These are phyloP conservation scores for Pseudorhiza aurosa DNA, from an alignment of 30 jellyfish, hydroid and myxozoan genomes.

Conservation along the genomic window DNA sequence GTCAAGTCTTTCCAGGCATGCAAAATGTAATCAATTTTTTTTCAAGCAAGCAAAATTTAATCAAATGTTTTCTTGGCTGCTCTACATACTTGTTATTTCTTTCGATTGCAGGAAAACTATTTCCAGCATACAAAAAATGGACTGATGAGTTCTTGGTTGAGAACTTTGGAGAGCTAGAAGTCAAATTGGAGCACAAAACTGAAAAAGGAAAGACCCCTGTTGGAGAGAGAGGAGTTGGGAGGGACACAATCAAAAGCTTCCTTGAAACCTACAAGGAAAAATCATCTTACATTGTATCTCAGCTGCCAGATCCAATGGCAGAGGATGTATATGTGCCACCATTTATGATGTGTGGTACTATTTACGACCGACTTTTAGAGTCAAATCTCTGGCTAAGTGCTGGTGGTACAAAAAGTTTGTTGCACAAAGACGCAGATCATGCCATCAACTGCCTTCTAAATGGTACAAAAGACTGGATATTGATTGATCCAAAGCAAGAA, in stretches of 20 bases:
- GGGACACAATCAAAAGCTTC: constrained; percentile 50
- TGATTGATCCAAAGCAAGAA: constrained; percentile 62
- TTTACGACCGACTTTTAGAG: constrained; percentile 47
- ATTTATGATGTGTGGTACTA: constrained; percentile 55
- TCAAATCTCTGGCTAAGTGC: constrained; percentile 65
- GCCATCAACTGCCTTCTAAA: constrained; percentile 55
- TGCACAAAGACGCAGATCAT: constrained; percentile 64
- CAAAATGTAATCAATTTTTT: no score
- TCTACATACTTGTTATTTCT: neutral
- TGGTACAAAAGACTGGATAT: constrained; percentile 64
- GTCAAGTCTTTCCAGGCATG: no score
- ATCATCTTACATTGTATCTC: constrained; percentile 46
- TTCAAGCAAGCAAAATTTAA: no score
- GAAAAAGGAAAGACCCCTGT: constrained; percentile 55
- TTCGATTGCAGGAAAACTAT: constrained; percentile 6
- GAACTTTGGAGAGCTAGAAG: constrained; percentile 55
- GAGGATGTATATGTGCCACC: constrained; percentile 56
- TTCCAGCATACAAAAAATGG: constrained; percentile 55
- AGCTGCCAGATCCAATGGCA: constrained; percentile 66
- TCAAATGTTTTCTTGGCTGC: no score
- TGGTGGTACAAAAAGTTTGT: constrained; percentile 62
- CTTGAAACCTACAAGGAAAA: constrained; percentile 35
- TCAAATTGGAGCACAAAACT: constrained; percentile 51
- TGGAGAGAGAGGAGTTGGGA: constrained; percentile 63
- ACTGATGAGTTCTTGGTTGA: constrained; percentile 43